phyloP scores from a whole-genome alignment of 2,113 vertebrate species.

The Psittacula cyanocephala region DNA sequence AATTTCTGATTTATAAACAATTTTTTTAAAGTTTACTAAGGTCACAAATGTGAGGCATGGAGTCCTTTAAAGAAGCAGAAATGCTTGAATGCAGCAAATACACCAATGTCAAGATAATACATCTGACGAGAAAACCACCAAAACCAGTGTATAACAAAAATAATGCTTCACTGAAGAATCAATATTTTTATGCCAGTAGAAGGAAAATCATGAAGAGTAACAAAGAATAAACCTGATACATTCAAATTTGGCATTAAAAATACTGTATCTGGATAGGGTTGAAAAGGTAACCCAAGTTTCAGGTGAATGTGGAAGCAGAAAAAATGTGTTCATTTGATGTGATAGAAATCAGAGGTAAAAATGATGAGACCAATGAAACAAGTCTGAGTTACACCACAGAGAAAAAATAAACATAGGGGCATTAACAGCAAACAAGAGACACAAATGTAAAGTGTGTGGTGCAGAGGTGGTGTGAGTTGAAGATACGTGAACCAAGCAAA shows the following conservation, averaged over 20 bases:
- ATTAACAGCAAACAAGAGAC: background rate
- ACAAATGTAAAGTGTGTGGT: fast-evolving
- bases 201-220: background rate
- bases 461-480: background rate
- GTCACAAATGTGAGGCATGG: background rate
- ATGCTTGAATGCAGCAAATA: background rate
- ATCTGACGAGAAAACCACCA: background rate
- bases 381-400: background rate
- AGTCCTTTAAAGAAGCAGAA: background rate
- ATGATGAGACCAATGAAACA: background rate
- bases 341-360: background rate
- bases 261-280: background rate
- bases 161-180: background rate
- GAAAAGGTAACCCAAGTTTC: background rate
- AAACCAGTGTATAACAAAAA: background rate
- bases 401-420: background rate
- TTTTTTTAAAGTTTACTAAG: background rate
- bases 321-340: background rate
- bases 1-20: constrained; percentile 50
- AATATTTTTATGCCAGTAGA: background rate
- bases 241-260: background rate
- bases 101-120: background rate
- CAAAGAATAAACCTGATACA: background rate
- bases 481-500: background rate
- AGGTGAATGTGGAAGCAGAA: background rate